Base-by-base conservation (phyloP, 2,797 vertebrate genomes). In the Triplophysa yarkandensis region DNA sequence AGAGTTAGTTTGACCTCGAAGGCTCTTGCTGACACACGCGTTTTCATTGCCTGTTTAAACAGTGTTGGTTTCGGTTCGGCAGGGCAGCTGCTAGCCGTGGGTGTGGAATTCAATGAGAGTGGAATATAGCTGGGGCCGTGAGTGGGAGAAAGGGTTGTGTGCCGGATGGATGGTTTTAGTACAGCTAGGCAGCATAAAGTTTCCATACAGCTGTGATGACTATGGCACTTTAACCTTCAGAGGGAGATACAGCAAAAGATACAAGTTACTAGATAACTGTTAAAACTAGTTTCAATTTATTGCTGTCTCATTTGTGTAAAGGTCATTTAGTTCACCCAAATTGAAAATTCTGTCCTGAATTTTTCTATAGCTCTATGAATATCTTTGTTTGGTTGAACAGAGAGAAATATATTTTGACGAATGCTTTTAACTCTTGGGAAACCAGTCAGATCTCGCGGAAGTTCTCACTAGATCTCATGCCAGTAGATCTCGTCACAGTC, bases 1-100 rank as follows among this genome's bases (percentile, higher is more conserved):
- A 82, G 83, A 81, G 86, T 88, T 86, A 84, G 86, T 82, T 81
- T 87, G 89, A 88, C 87, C 88, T 88, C 83, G 80, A 69, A 84
- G 83, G 73, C 81, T 79, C 28, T 44, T 39, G 19, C 43, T 34
- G 41, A 43, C 41, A 43, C 4, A 5, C 41, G 17, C 41, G 17
- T 17, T 43, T 43, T 43, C 16, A 17, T 43, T 43, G 5, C 41
- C 41, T 4, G 30, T 28, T 48, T 88, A 89, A 87, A 43, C 14
- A 87, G 90, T 86, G 85, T 83, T 81, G 81, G 84, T 74, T 84
- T 83, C 80, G 80, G 84, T 43, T 44, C 72, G 85, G 83, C 85
- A 89, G 84, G 83, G 81, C 79, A 82, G 79, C 77, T 76, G 46
- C 70, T 43, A 70, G 65, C 19, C 2, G 48, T 55, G 46, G 61